Conservation (phyloP, 2,113 vertebrate species). For the Percopsis transmontana region DNA sequence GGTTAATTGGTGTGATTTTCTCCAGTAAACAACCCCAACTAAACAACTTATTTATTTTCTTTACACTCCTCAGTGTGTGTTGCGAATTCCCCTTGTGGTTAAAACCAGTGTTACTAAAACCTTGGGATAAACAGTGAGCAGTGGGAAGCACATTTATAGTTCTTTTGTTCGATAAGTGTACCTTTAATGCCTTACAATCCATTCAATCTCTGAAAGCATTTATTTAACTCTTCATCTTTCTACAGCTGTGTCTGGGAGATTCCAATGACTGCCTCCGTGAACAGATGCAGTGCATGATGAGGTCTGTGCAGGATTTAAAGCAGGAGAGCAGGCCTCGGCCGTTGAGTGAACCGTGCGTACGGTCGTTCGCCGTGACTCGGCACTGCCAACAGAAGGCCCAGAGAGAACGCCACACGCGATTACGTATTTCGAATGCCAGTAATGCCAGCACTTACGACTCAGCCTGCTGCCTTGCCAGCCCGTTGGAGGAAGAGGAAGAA, state of each 20-base stretch:
- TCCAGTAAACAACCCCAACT: neutral
- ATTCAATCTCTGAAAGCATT: too few species aligned
- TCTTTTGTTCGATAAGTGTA: too few species aligned
- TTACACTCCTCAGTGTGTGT: too few species aligned
- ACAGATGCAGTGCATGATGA: slow-evolving; percentile 84
- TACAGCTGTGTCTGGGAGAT: slow-evolving; percentile 83
- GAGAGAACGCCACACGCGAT: slow-evolving; percentile 68
- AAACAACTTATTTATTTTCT: too few species aligned
- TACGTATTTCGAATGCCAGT: slow-evolving; percentile 74
- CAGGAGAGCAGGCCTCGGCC: slow-evolving; percentile 69
- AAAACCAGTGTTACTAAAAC: too few species aligned
- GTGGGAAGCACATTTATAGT: too few species aligned
- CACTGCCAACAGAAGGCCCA: slow-evolving; percentile 64
- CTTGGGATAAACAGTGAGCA: too few species aligned
- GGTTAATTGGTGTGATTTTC: slow-evolving; percentile 4
- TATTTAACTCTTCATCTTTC: slow-evolving; percentile 38
- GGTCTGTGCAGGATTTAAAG: slow-evolving; percentile 77
- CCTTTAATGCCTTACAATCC: too few species aligned
- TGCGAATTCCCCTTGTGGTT: too few species aligned
- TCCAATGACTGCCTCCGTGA: slow-evolving; percentile 73
- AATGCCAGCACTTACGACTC: slow-evolving; percentile 86
- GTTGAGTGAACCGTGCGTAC: slow-evolving; percentile 61
- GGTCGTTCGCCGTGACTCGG: slow-evolving; percentile 58
- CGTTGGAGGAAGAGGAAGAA: slow-evolving; percentile 79
- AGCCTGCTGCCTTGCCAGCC: slow-evolving; percentile 85